A percentile compares a stretch with the other conserved stretches of the same genome.
Conservation (phyloP, 2,113 vertebrate genomes). For the Girardinichthys multiradiatus region DNA sequence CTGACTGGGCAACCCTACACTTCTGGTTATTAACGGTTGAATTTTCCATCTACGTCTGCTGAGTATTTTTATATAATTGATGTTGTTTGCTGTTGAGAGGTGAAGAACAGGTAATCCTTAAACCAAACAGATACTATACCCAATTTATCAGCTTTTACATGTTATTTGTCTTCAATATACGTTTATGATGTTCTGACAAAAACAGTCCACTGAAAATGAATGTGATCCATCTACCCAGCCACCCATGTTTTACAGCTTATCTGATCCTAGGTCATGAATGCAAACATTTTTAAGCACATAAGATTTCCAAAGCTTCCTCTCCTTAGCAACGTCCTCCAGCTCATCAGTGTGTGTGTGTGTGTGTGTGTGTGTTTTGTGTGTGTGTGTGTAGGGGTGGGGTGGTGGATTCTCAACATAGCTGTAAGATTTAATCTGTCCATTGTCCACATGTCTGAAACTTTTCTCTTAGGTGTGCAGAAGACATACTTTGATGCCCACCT, state of each 20-base stretch:
- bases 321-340: background rate
- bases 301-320: background rate
- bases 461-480: too few relatives aligned
- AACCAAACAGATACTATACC: background rate
- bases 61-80: background rate
- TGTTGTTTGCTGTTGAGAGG: background rate
- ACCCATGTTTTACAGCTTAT: background rate
- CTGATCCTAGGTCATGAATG: background rate
- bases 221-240: background rate
- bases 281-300: background rate
- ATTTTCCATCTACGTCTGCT: background rate
- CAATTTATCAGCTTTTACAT: background rate
- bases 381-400: too few relatives aligned
- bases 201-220: too few relatives aligned
- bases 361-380: too few relatives aligned
- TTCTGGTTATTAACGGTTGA: background rate
- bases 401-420: too few relatives aligned
- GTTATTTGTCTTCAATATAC: background rate
- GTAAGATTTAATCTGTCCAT: too few relatives aligned
- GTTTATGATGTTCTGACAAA: background rate
- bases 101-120: background rate
- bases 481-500: too few relatives aligned
- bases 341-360: too few relatives aligned
- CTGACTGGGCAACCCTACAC: constrained; percentile 1
- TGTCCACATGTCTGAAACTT: too few relatives aligned